A percentile compares a stretch with the other conserved stretches of the same genome.
These are phyloP conservation scores for Anagrus nilaparvatae DNA, from an alignment of 1,140 invertebrate genomes.

Conservation along the genomic window DNA sequence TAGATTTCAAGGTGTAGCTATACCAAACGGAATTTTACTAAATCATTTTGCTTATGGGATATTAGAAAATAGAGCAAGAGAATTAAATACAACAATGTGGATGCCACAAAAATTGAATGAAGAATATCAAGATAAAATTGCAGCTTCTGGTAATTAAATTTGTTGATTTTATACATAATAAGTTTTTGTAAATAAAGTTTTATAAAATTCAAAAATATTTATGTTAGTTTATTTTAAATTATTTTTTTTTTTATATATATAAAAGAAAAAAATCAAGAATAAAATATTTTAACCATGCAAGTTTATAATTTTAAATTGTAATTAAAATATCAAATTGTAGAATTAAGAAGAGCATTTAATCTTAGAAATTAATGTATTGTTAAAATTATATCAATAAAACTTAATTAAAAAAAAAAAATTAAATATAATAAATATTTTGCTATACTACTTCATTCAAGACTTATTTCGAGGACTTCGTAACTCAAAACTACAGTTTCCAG, in stretches of 20 bases:
- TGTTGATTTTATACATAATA: slow-evolving; percentile 17
- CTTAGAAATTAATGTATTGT: slow-evolving; percentile 1
- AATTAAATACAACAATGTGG: slow-evolving; percentile 42
- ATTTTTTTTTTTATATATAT: too few species aligned
- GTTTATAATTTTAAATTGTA: too few species aligned
- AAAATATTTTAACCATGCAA: too few species aligned
- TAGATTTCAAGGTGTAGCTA: slow-evolving; percentile 80
- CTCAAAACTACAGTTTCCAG: slow-evolving; percentile 31
- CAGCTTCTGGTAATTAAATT: slow-evolving; percentile 22
- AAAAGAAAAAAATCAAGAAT: too few species aligned
- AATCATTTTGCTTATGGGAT: slow-evolving; percentile 76
- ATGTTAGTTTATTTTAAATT: too few species aligned
- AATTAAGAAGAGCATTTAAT: too few species aligned
- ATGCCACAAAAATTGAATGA: slow-evolving; percentile 18
- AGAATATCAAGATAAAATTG: slow-evolving; percentile 16
- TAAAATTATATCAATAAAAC: slow-evolving; percentile 6
- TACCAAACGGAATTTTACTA: slow-evolving; percentile 65
- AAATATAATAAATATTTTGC: not conserved
- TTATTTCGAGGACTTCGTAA: slow-evolving; percentile 15
- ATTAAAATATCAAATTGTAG: too few species aligned
- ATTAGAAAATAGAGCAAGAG: slow-evolving; percentile 61
- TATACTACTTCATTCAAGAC: not conserved
- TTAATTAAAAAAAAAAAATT: slow-evolving; percentile 8
- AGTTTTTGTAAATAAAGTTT: slow-evolving; percentile 19
- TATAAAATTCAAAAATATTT: too few species aligned